Evolutionary conservation across 1,140 invertebrate species (phyloP).

Genomic region (Leptinotarsa undecemlineata): DNA sequence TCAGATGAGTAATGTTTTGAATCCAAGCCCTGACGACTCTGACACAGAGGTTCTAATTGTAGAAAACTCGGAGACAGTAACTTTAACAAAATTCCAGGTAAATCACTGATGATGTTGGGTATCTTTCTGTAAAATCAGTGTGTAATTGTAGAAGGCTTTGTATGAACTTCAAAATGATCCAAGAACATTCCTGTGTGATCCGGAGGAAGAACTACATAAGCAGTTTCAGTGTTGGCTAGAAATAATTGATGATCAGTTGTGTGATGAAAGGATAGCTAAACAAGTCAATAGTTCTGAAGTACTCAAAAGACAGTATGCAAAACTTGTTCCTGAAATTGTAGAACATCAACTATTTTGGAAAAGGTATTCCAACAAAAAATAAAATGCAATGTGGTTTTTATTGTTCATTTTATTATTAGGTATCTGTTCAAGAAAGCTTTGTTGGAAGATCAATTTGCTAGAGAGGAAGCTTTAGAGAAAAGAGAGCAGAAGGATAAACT

Average conservation of each 20-base stretch:
- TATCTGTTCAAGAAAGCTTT: constrained; percentile 65
- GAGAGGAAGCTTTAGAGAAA: constrained; percentile 52
- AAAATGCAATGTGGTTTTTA: background rate
- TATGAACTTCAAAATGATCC: constrained; percentile 56
- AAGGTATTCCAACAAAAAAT: constrained; percentile 49
- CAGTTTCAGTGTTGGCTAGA: constrained; percentile 59
- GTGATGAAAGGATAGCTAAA: constrained; percentile 54
- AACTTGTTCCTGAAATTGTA: constrained; percentile 61
- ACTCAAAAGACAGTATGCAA: constrained; percentile 59
- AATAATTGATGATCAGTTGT: constrained; percentile 57
- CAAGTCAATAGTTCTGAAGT: constrained; percentile 57
- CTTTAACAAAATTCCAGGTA: constrained; percentile 65
- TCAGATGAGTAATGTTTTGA: constrained; percentile 69
- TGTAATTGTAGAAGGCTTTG: constrained; percentile 46
- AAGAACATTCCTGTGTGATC: constrained; percentile 56
- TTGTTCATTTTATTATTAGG: constrained; percentile 47
- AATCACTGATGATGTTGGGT: constrained; percentile 14
- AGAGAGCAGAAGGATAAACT: constrained; percentile 50
- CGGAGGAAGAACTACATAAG: constrained; percentile 49
- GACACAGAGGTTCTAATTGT: constrained; percentile 68
- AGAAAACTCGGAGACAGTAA: constrained; percentile 62
- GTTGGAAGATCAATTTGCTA: constrained; percentile 62
- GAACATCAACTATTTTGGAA: constrained; percentile 63
- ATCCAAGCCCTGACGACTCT: constrained; percentile 70
- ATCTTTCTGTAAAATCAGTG: constrained; percentile 21